These are phyloP conservation scores for Misgurnus mizolepis DNA, from an alignment of 2,113 vertebrate genomes.

Conservation along the genomic window DNA sequence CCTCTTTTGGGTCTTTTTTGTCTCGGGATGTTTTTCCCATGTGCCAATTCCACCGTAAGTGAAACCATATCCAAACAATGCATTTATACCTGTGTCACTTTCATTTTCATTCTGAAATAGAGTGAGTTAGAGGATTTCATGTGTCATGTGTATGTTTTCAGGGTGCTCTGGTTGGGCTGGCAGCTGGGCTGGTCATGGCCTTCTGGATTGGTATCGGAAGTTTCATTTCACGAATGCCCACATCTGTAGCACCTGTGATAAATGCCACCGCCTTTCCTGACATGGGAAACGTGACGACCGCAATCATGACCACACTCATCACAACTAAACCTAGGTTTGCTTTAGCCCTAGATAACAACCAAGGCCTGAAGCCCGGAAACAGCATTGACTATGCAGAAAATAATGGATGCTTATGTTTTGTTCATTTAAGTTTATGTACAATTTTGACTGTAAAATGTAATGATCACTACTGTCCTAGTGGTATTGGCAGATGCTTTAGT, in stretches of 20 bases:
- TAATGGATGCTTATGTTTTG: no score
- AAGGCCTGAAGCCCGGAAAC: no score
- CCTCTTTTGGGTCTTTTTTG: conserved; percentile 92
- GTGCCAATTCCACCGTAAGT: conserved; percentile 89
- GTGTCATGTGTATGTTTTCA: conserved; percentile 54
- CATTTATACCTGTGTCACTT: not conserved
- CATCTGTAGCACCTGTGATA: not conserved
- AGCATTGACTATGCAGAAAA: no score
- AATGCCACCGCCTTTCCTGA: conserved; percentile 62
- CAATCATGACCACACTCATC: conserved; percentile 67
- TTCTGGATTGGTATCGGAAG: conserved; percentile 94
- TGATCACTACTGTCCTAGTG: no score
- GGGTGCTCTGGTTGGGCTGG: conserved; percentile 84
- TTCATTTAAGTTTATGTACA: no score
- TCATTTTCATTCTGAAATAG: not conserved
- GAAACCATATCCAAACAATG: not conserved
- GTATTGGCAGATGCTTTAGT: no score
- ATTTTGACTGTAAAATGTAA: no score
- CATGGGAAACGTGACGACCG: conserved; percentile 69
- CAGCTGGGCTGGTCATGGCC: conserved; percentile 86
- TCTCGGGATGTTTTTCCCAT: conserved; percentile 95
- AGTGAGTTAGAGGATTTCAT: not conserved
- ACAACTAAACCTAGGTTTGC: conserved; percentile 63
- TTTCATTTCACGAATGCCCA: conserved; percentile 63
- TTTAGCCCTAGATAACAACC: no score